A percentile compares a stretch with the other conserved stretches of the same genome.
Evolutionary conservation across 1,140 invertebrate genomes (phyloP).

Genomic region (Drosophila elegans): DNA sequence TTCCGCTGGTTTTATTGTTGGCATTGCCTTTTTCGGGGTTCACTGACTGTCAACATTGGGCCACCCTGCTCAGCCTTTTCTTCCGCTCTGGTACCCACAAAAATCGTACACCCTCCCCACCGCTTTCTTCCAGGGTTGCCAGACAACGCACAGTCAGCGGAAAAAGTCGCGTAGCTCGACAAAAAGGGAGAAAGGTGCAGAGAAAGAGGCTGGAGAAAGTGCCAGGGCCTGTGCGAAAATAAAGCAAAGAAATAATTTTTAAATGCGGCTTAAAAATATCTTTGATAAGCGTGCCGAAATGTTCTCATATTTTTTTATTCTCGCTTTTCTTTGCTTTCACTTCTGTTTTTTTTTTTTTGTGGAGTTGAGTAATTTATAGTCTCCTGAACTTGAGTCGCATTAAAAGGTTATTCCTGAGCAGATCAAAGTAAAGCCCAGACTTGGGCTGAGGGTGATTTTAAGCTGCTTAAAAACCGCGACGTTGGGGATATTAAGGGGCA

Average conservation of each 20-base stretch:
- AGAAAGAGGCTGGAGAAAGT: conserved; percentile 1
- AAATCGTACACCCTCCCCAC: conserved; percentile 7
- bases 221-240: conserved; percentile 21
- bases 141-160: conserved; percentile 74
- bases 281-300: conserved; percentile 76
- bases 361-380: conserved; percentile 64
- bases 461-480: conserved; percentile 37
- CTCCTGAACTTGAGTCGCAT: conserved; percentile 40
- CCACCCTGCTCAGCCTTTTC: conserved; percentile 11
- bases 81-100: neutral
- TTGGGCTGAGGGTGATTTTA: conserved; percentile 18
- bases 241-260: conserved; percentile 75
- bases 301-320: conserved; percentile 33
- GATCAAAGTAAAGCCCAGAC: conserved; percentile 36
- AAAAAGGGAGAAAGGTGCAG: conserved; percentile 19
- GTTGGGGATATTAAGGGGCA: conserved; percentile 8
- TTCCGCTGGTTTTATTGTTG: conserved; percentile 4
- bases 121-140: conserved; percentile 52
- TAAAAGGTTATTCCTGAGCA: conserved; percentile 33
- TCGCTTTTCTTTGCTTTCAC: neutral
- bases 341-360: conserved; percentile 8
- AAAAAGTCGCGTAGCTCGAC: conserved; percentile 51
- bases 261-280: conserved; percentile 79
- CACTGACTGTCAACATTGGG: conserved; percentile 72
- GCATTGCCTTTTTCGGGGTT: conserved; percentile 57